phyloP scores from a whole-genome alignment of 2,113 vertebrate species.

The Echinops telfairi region DNA sequence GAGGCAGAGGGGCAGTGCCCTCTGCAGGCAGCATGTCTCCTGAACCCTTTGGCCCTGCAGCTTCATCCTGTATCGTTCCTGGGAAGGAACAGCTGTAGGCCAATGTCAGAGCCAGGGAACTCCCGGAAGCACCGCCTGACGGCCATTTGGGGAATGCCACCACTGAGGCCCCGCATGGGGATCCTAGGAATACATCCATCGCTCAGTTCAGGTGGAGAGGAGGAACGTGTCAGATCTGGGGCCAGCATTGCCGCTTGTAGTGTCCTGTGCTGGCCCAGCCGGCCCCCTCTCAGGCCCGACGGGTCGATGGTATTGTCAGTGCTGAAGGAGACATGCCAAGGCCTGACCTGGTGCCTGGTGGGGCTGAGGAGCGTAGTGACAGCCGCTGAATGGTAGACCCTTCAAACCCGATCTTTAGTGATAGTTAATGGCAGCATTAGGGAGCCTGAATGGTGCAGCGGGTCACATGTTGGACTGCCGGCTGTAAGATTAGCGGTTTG shows the following conservation, averaged over 20 bases:
- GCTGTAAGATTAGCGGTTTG: no score
- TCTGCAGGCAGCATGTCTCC: not conserved
- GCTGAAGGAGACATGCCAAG: no score
- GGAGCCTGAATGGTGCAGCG: no score
- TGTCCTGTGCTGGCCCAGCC: not conserved
- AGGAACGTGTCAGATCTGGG: not conserved
- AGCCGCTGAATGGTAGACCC: not conserved
- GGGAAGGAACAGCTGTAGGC: not conserved
- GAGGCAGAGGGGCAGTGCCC: not conserved
- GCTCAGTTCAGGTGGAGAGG: not conserved
- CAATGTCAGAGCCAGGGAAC: not conserved
- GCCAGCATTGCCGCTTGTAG: no score
- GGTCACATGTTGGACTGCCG: no score
- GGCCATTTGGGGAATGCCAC: not conserved
- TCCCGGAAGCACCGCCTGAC: not conserved
- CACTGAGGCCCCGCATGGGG: not conserved
- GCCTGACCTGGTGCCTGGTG: not conserved
- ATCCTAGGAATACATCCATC: not conserved
- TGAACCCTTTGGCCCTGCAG: not conserved
- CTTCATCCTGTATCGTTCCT: not conserved
- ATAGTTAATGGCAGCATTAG: not conserved
- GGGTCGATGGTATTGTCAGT: not conserved
- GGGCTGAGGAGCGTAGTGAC: not conserved
- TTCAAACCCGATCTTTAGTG: no score
- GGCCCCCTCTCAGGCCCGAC: not conserved